Evolutionary conservation across 2,797 vertebrate genomes (phyloP), one percentile per base, ranked within the genome.

Genomic region (Xenops minutus): DNA sequence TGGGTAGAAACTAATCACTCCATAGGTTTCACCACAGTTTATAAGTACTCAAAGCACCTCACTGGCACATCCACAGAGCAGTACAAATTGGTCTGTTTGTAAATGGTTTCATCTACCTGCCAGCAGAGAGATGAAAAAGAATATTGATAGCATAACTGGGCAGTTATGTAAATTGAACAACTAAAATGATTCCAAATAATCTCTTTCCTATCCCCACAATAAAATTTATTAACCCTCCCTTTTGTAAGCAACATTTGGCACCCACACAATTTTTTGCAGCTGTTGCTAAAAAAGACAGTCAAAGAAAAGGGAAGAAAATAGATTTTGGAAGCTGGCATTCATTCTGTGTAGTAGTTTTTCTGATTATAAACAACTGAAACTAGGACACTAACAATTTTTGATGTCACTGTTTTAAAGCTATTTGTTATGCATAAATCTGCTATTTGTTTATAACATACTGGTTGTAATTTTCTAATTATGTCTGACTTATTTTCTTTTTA

Each of bases 31-130:
- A 72, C 21, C 2, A 6, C 68, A 43, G 74, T 88, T 88, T 88
- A 62, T 44, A 88, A 87, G 52, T 34, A 83, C 39, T 30, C 24
- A 75, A 19, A 74, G 56, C 76, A 85, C 22, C 79, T 89, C 62
- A 46, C 34, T 72, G 37, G 19, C 63, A 74, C 52, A 85, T 68
- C 61, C 30, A 61, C n/a, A 64, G 0, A 63, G 66, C 55, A 75
- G 32, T 55, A 74, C 56, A 72, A 95, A 88, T 72, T 41, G 39
- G 69, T 66, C 73, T 91, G 68, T 10, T 93, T 69, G 39, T 39
- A 90, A 93, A 92, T 78, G 62, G 27, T 88, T 90, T 94, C 62
- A 88, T 86, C 93, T 84, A 93, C 74, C 37, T 88, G 69, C 62
- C 80, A 88, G 74, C 37, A 87, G 74, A 72, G 61, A 82, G 66